These are phyloP conservation scores for Bimastos eiseni DNA, from an alignment of 2,888 invertebrate genomes.

Conservation along the genomic window DNA sequence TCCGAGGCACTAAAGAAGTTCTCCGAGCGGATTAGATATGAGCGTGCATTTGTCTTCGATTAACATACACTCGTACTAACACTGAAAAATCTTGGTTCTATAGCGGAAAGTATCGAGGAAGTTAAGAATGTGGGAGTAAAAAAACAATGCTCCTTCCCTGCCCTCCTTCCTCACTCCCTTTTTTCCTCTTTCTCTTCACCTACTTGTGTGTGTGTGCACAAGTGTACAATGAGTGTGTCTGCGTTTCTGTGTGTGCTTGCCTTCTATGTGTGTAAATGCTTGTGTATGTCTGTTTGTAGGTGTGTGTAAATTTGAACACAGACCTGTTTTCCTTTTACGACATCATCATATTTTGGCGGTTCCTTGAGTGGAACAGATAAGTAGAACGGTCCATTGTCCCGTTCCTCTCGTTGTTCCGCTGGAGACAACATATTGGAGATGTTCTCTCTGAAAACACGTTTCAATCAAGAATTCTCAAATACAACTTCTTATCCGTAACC, in stretches of 20 bases:
- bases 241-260: too few species aligned
- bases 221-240: background rate
- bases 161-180: too few species aligned
- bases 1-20: background rate
- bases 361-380: constrained; percentile 61
- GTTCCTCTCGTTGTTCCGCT: background rate
- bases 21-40: background rate
- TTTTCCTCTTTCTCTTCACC: background rate
- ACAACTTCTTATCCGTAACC: background rate
- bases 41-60: background rate
- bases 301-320: background rate
- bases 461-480: background rate
- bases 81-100: background rate
- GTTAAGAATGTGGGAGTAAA: background rate
- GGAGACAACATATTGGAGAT: background rate
- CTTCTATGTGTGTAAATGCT: background rate
- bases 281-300: background rate
- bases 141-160: background rate
- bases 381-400: constrained; percentile 43
- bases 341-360: constrained; percentile 76
- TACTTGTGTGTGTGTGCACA: background rate
- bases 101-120: background rate
- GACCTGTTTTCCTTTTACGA: constrained; percentile 63
- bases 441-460: background rate
- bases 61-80: background rate